Evolutionary conservation across 1,140 invertebrate genomes (phyloP), one percentile per base, ranked within the genome.

Genomic region (Marisa cornuarietis): DNA sequence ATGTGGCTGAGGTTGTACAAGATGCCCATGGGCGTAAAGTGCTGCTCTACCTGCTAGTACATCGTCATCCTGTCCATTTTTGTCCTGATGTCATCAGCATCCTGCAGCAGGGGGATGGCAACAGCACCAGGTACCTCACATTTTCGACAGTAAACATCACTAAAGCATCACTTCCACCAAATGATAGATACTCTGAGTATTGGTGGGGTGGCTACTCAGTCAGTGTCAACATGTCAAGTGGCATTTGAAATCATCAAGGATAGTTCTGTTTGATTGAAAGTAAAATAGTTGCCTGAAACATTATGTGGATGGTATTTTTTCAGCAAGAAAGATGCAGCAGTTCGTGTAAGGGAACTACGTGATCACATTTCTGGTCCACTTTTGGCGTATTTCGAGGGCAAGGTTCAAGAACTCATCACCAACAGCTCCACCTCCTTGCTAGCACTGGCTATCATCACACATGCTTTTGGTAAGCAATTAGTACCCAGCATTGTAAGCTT

Each of bases 11-110:
- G 42, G 92, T 99, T 42, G 94, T 94, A 0, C 87, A 91, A 52
- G 94, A 95, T 89, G 94, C 96, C 87, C 89, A 91, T 87, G 93
- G 92, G 9, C 85, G 91, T 16, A 92, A 92, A 83, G 92, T 93
- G 14, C 81, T 99, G 58, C 92, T 96, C 42, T 98, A 97, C 93
- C 90, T 99, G 20, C 93, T 98, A 11, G 94, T 94, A 68, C 95
- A 96, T 16, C 94, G 95, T 66, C 94, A 97, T 85, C 91, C 93
- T 16, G 79, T 84, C 65, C 85, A 89, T 78, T 91, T 90, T 82
- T 86, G 89, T 52, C 90, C 90, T 20, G 89, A 91, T 74, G 82
- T 91, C 74, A 85, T 88, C 22, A 83, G 85, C 54, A 79, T 94
- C 82, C 92, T 98, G 3, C 93, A 94, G 81, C 90, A 93, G 82